phyloP scores from a whole-genome alignment of 2,797 vertebrate genomes.

The Spatula clypeata region DNA sequence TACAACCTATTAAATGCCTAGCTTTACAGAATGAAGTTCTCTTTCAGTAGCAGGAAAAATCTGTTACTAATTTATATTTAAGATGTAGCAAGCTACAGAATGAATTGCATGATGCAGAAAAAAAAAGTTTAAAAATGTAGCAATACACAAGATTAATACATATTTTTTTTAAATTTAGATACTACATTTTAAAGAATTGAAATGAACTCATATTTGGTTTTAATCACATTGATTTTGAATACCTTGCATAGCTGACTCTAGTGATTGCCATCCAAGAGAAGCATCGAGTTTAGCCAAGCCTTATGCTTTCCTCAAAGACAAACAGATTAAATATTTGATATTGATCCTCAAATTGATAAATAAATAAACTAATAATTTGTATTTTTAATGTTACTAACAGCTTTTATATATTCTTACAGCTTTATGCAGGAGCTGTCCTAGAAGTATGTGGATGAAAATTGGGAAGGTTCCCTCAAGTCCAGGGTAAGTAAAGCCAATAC shows the following conservation, averaged over 20 bases:
- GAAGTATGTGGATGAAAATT: conserved; percentile 99
- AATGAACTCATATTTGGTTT: neutral
- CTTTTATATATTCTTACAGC: conserved; percentile 82
- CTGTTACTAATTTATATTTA: neutral
- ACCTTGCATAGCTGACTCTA: neutral
- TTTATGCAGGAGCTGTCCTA: conserved; percentile 96
- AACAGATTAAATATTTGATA: neutral
- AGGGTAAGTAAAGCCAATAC: conserved; percentile 87
- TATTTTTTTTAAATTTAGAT: neutral
- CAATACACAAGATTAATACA: neutral
- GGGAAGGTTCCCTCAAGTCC: conserved; percentile 99
- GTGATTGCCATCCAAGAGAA: neutral
- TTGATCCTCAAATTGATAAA: neutral
- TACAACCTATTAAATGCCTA: neutral
- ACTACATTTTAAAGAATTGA: neutral
- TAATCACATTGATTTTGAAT: neutral
- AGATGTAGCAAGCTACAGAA: neutral
- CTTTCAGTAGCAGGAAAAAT: neutral
- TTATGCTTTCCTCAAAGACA: neutral
- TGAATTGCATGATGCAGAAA: neutral
- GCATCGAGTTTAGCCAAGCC: neutral
- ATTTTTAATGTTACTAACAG: neutral
- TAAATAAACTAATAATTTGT: neutral
- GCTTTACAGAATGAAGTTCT: neutral
- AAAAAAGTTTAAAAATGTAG: neutral